phyloP scores from a whole-genome alignment of 2,113 vertebrate genomes.

The Carassius auratus region DNA sequence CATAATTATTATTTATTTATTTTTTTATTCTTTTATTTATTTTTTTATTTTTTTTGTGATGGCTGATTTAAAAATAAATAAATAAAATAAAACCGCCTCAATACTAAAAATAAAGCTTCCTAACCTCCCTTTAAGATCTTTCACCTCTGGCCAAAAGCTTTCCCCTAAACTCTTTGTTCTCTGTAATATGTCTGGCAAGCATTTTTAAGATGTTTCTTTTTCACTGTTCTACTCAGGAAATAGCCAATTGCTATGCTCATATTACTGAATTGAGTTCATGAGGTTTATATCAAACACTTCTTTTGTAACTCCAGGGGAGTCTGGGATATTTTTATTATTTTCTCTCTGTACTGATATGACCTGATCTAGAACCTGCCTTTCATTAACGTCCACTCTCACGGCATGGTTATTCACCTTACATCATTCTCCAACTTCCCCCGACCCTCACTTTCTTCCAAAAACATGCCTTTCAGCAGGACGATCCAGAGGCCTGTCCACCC shows the following conservation, averaged over 20 bases:
- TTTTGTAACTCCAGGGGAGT: slow-evolving; percentile 18
- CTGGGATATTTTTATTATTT: slow-evolving; percentile 31
- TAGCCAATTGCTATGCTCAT: slow-evolving; percentile 38
- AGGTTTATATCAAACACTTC: slow-evolving; percentile 44
- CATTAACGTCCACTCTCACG: slow-evolving; percentile 17
- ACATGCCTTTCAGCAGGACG: background rate
- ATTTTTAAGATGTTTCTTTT: slow-evolving; percentile 31
- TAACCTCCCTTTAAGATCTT: background rate
- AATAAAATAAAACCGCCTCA: too few species aligned
- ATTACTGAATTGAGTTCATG: slow-evolving; percentile 40
- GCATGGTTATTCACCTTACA: background rate
- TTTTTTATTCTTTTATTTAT: too few species aligned
- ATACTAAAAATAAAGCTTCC: background rate
- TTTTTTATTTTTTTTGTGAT: background rate
- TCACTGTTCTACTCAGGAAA: slow-evolving; percentile 54
- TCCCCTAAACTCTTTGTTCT: background rate
- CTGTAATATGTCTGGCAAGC: background rate
- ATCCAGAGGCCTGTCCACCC: background rate
- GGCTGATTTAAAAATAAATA: background rate
- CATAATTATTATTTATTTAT: too few species aligned
- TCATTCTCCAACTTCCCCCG: slow-evolving; percentile 24
- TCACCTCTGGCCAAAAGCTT: background rate
- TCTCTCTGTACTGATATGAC: slow-evolving; percentile 28
- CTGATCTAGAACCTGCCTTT: slow-evolving; percentile 39
- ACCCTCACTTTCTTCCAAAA: background rate